Base-by-base conservation (phyloP, 2,113 vertebrate genomes). In the Lathamus discolor region DNA sequence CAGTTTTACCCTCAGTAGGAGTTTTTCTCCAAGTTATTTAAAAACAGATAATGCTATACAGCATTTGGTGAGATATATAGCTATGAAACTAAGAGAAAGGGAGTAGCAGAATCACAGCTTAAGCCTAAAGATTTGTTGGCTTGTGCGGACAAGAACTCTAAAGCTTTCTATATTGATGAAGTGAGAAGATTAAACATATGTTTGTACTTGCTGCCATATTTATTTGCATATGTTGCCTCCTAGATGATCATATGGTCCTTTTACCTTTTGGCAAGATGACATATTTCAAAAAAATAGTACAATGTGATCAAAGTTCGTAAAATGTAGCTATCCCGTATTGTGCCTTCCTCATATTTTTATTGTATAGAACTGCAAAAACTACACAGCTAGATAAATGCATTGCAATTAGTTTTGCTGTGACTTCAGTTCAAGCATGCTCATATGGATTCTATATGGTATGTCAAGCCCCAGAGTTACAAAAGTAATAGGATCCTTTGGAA, bases 141-240 rank as follows among this genome's bases (percentile, higher is more conserved):
- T 94, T 92, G 17, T 67, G 27, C 0, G 5, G 77, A 92, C 77
- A 75, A 90, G 96, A 95, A 82, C 69, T 95, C 93, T 93, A 79
- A 49, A 87, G 93, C 15, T 95, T 91, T 92, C 89, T 93, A 62
- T 94, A 91, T 79, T 89, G 86, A 95, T 82, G 84, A 92, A 96
- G 93, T 95, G 94, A 94, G 93, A 96, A 97, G 86, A 94, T 76
- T 79, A 79, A 95, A 92, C 95, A 96, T 97, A 97, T 97, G 96
- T 72, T 95, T 91, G 52, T 62, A 69, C 87, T 96, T 96, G 87
- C 86, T 92, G 79, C 93, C 93, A 96, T 95, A 96, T 95, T 95
- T 91, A 69, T 95, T 97, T 97, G 84, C 96, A 96, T 97, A 95
- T 97, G 94, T 48, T 89, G 66, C 82, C 73, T 97, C 81, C 80